These are phyloP conservation scores for Apamea sordens DNA, from an alignment of 2,888 invertebrate genomes.

Conservation along the genomic window DNA sequence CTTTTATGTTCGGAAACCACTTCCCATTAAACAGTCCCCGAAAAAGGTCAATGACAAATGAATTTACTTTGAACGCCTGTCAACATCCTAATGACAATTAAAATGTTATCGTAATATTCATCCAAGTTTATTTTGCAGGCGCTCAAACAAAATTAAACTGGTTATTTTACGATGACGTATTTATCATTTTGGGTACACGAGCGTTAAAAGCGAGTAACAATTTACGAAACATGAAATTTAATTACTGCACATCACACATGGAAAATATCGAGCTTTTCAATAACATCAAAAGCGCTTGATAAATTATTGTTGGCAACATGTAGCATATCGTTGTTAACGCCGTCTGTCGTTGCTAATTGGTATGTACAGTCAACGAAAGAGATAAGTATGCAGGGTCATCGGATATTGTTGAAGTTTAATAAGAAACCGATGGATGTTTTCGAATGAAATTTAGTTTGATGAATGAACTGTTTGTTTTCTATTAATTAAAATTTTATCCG, in stretches of 20 bases:
- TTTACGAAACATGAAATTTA: constrained; percentile 22
- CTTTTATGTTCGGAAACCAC: constrained; percentile 24
- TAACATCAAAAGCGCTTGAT: constrained; percentile 44
- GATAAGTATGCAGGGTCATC: too few species aligned
- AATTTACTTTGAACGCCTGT: constrained; percentile 38
- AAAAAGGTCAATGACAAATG: constrained; percentile 30
- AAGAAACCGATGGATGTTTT: too few species aligned
- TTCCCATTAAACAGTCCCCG: constrained; percentile 4
- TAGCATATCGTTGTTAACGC: constrained; percentile 26
- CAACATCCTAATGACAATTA: constrained; percentile 43
- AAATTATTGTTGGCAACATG: constrained; percentile 53
- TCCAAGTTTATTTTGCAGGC: constrained; percentile 18
- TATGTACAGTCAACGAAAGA: not conserved
- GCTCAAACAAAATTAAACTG: constrained; percentile 17
- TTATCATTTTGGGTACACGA: not conserved
- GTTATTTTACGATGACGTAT: constrained; percentile 10
- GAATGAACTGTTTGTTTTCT: too few species aligned
- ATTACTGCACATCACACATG: constrained; percentile 25
- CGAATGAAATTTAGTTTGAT: too few species aligned
- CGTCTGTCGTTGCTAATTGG: constrained; percentile 46
- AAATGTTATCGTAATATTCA: constrained; percentile 13
- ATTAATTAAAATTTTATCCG: too few species aligned
- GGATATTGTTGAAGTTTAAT: too few species aligned
- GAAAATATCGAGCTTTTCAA: constrained; percentile 27
- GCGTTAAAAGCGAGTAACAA: constrained; percentile 4